Base-by-base conservation (phyloP, 1,140 invertebrate genomes). In the Stenopsyche tienmushanensis region DNA sequence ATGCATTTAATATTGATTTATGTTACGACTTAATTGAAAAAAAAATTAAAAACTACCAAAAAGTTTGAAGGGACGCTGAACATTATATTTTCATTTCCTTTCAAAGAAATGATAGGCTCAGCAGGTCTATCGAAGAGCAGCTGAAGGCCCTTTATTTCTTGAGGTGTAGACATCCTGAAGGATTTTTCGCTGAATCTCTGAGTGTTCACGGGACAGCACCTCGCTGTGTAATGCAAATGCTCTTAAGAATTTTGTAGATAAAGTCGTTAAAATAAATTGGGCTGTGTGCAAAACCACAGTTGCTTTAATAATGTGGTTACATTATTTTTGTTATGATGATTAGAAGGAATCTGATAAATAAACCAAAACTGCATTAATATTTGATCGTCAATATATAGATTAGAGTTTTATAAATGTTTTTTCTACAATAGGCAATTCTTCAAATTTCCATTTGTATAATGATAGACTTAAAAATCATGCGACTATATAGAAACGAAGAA, bases 71-170 rank as follows among this genome's bases (percentile, higher is more conserved):
- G 87, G 18, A 89, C 75, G 59, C 86, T 82, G 69, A 89, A 86
- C 0, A 79, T 78, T 1, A 81, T 75, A 50, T 81, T 82, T 25
- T 84, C 75, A 13, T 84, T 73, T 39, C 85, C 85, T 62, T 86
- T 85, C 0, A 83, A 80, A 15, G 86, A 83, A 71, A 88, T 88
- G 3, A 85, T 77, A 1, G 86, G 85, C 72, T 88, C 86, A 25
- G 80, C 69, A 0, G 86, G 86, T 24, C 85, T 81, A 70, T 87
- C 85, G 67, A 86, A 86, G 2, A 88, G 76, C 45, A 84, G 75
- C 15, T 83, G 74, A 45, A 85, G 60, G 64, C 69, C 47, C 18
- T 62, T 71, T 29, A 41, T 60, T 1, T 47, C 39, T 21, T n/a
- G n/a, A n/a, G n/a, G n/a, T n/a, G n/a, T n/a, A n/a, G n/a, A 44